Evolutionary conservation across 2,797 vertebrate species (phyloP).

Genomic region (Thalassophryne amazonica): DNA sequence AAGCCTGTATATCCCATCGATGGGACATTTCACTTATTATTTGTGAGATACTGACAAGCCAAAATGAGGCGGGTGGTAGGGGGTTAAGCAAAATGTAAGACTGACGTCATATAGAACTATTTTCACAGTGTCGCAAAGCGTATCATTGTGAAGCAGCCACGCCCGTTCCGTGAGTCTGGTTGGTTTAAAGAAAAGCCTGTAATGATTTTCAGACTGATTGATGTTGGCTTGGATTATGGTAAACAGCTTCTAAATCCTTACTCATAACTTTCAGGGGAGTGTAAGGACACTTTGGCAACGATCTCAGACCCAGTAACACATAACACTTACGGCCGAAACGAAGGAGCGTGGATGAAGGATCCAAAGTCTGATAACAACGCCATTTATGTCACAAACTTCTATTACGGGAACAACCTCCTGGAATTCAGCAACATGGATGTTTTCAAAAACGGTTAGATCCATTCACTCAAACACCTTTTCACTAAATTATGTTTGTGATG

Average conservation of each 20-base stretch:
- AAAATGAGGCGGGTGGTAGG: no score
- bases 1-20: no score
- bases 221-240: conserved; percentile 24
- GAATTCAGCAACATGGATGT: conserved; percentile 93
- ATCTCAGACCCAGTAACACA: conserved; percentile 91
- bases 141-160: neutral
- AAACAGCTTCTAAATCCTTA: conserved; percentile 18
- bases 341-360: conserved; percentile 99
- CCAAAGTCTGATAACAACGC: conserved; percentile 85
- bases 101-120: neutral
- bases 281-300: conserved; percentile 93
- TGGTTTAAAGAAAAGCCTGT: conserved; percentile 31
- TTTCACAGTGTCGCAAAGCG: neutral
- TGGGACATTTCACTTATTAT: no score
- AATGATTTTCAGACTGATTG: conserved; percentile 43
- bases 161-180: conserved; percentile 19
- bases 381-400: conserved; percentile 94
- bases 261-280: conserved; percentile 77
- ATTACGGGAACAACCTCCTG: conserved; percentile 92
- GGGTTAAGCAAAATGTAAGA: no score
- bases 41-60: no score
- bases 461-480: neutral
- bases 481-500: neutral
- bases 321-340: conserved; percentile 90
- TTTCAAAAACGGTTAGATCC: conserved; percentile 90